Conservation (phyloP, 2,113 vertebrate genomes). For the Nipponia nippon region DNA sequence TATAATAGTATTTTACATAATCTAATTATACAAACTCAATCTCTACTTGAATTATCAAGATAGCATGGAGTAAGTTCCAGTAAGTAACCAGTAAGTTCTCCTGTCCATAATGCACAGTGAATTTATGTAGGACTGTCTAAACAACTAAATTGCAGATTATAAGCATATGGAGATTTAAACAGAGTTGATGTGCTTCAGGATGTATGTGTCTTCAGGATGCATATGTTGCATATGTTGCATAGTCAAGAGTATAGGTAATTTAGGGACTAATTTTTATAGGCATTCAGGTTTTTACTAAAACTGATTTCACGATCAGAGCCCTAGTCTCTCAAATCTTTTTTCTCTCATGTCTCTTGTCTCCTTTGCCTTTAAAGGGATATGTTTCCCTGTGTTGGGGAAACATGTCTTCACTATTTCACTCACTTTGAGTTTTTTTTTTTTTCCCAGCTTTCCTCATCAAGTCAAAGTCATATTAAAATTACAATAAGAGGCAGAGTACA, state of each 20-base stretch:
- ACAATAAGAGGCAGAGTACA: background rate
- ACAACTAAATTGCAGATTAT: background rate
- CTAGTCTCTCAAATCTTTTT: background rate
- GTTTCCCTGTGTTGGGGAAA: background rate
- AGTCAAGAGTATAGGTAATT: background rate
- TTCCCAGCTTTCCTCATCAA: background rate
- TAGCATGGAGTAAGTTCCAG: background rate
- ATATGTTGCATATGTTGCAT: too few species aligned
- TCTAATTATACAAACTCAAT: background rate
- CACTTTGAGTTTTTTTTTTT: background rate
- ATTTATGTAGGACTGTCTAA: background rate
- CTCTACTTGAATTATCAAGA: background rate
- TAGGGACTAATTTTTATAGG: background rate
- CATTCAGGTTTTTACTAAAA: background rate
- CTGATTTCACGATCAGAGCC: background rate
- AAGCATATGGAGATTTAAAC: background rate
- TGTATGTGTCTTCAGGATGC: background rate
- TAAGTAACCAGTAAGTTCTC: background rate
- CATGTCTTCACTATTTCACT: background rate
- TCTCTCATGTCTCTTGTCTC: fast-evolving
- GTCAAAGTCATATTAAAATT: background rate
- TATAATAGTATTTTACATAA: background rate
- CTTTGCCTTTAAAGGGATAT: background rate
- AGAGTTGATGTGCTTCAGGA: background rate
- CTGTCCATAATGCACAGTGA: background rate